Conservation (phyloP, 2,888 invertebrate genomes). For the Tubulanus polymorphus region DNA sequence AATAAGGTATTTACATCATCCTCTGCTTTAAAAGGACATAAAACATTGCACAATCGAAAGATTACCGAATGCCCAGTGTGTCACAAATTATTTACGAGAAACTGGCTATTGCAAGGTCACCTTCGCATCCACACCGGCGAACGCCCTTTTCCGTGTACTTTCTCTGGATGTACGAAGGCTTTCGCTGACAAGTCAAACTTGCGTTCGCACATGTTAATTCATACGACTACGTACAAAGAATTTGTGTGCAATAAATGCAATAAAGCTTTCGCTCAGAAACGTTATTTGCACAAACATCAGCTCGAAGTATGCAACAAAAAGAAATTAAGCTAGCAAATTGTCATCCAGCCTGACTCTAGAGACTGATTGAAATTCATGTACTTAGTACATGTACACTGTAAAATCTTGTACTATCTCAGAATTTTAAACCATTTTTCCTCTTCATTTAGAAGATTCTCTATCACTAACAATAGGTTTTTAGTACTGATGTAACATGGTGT, state of each 20-base stretch:
- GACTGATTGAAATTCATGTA: too few species aligned
- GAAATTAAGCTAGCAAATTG: too few species aligned
- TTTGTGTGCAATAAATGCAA: constrained; percentile 42
- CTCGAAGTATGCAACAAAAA: constrained; percentile 50
- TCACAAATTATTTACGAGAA: constrained; percentile 44
- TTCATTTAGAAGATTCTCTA: too few species aligned
- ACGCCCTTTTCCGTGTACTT: constrained; percentile 40
- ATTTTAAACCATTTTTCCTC: too few species aligned
- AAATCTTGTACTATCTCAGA: too few species aligned
- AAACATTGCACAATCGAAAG: constrained; percentile 28
- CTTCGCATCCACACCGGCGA: constrained; percentile 51
- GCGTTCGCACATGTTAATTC: constrained; percentile 47
- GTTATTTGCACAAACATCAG: constrained; percentile 49
- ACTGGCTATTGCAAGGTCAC: constrained; percentile 51
- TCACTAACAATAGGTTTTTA: too few species aligned
- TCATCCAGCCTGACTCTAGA: too few species aligned
- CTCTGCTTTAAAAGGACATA: constrained; percentile 30
- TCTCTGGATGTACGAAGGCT: constrained; percentile 40
- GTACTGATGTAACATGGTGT: too few species aligned
- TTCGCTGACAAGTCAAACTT: constrained; percentile 51
- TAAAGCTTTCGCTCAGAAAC: constrained; percentile 47
- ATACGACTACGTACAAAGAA: constrained; percentile 39
- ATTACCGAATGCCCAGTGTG: constrained; percentile 43
- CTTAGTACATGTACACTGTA: too few species aligned
- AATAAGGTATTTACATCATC: constrained; percentile 27